Evolutionary conservation across 2,113 vertebrate species (phyloP).

Genomic region (Rhea americana): DNA sequence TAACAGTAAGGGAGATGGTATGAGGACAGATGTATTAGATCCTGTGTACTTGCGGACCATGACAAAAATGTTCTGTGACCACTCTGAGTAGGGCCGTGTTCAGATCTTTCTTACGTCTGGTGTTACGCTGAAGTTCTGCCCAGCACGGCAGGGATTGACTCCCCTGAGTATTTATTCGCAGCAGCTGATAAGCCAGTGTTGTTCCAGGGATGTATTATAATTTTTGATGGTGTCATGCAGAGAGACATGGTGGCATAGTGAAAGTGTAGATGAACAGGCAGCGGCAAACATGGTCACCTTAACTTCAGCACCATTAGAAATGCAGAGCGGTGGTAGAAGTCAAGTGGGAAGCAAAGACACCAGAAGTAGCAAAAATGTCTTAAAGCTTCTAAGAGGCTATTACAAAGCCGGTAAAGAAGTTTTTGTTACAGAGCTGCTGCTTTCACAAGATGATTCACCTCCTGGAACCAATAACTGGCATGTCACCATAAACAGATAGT

Average conservation of each 20-base stretch:
- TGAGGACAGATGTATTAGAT: not conserved
- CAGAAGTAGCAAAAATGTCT: not conserved
- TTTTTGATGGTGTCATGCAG: not conserved
- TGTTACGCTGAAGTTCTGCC: not conserved
- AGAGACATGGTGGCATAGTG: not conserved
- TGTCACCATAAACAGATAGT: not conserved
- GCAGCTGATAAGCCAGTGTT: not conserved
- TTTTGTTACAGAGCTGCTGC: not conserved
- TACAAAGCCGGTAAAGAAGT: not conserved
- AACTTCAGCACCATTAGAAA: not conserved
- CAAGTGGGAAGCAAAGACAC: not conserved
- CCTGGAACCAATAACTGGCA: not conserved
- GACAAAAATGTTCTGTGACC: not conserved
- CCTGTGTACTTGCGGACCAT: not conserved
- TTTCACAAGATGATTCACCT: not conserved
- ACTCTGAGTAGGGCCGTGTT: too few relatives aligned
- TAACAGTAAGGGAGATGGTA: not conserved
- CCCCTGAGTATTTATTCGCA: not conserved
- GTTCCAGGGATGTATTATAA: not conserved
- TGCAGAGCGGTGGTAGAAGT: not conserved
- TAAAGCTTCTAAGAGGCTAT: not conserved
- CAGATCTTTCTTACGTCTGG: not conserved
- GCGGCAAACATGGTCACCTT: fast-evolving
- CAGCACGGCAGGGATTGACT: not conserved
- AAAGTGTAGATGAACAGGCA: not conserved